Evolutionary conservation across 2,797 vertebrate genomes (phyloP), one percentile per base, ranked within the genome.

Genomic region (Lepus oiostolus): DNA sequence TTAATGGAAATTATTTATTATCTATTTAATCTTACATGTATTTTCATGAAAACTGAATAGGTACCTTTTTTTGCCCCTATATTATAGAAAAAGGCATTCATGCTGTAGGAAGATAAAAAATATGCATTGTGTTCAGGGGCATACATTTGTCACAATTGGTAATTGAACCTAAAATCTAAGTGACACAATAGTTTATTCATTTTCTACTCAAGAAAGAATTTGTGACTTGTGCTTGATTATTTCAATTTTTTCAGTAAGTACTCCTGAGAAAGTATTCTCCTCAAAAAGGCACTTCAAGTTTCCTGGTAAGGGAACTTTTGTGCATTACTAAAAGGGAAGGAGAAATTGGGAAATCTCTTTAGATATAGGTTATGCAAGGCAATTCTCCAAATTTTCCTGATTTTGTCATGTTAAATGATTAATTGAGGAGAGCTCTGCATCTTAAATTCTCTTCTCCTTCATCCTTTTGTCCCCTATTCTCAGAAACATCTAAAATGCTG

Each of bases 351-450:
- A 80, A 75, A 50, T 54, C 10, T 9, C 12, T 86, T 88, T 9
- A 50, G 63, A 50, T 50, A 83, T 2, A 47, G 38, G 30, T n/a
- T 38, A 0, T 60, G 10, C 13, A 79, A 60, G 14, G 13, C 9
- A 75, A 26, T 88, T 7, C 10, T 77, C 26, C 22, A 52, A 4
- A 62, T 79, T 77, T 93, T 80, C n/a, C 93, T 52, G 24, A 77
- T 83, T 85, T 87, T 77, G 38, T 79, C 30, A 82, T 52, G 82
- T 62, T 88, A 82, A 77, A 17, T 70, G 47, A 88, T 62, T 67
- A 47, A 71, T n/a, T 72, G 6, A 1, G 14, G 21, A 72, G 35
- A 47, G 1, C 38, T 86, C 19, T 82, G 7, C 24, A 35, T 16
- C 28, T 5, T 38, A 6, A 65, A 22, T 81, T 82, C 7, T 91